Evolutionary conservation across 1,140 invertebrate species (phyloP).

Genomic region (Drosophila carrolli): DNA sequence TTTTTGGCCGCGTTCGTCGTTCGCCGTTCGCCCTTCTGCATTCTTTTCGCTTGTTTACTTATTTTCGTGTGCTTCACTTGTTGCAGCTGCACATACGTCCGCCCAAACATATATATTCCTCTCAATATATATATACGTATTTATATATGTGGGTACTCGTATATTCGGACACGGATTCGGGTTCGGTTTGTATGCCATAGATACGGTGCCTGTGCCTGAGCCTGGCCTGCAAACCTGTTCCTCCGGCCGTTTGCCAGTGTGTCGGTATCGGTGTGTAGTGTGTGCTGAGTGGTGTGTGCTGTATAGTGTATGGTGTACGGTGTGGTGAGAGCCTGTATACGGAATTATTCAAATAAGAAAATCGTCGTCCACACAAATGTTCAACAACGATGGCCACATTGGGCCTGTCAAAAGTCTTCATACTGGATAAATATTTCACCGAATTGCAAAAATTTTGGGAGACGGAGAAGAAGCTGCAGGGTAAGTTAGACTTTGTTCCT

Average conservation of each 20-base stretch:
- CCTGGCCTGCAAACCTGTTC: conserved; percentile 69
- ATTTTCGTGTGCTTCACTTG: conserved; percentile 73
- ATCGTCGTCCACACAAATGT: conserved; percentile 79
- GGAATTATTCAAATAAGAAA: conserved; percentile 82
- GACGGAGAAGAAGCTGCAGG: conserved; percentile 97
- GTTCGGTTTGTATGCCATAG: conserved; percentile 64
- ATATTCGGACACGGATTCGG: conserved; percentile 39
- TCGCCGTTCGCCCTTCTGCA: conserved; percentile 70
- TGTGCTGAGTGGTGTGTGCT: neutral
- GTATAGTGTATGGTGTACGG: too few species aligned
- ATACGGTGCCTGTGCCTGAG: conserved; percentile 44
- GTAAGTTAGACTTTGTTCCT: conserved; percentile 85
- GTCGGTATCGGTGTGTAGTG: neutral
- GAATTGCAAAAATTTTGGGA: conserved; percentile 98
- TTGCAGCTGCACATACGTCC: conserved; percentile 60
- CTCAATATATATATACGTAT: conserved; percentile 11
- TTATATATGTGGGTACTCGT: conserved; percentile 13
- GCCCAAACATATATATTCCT: conserved; percentile 13
- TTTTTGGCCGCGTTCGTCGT: conserved; percentile 33
- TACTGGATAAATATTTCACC: conserved; percentile 98
- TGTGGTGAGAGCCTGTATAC: conserved; percentile 53
- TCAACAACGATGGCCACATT: conserved; percentile 89
- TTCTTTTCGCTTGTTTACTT: conserved; percentile 75
- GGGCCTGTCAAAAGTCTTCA: conserved; percentile 97
- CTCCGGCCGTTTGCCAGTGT: conserved; percentile 42